A percentile compares a stretch with the other conserved stretches of the same genome.
Conservation (phyloP, 2,888 invertebrate species). For the Drosophila rellima region DNA sequence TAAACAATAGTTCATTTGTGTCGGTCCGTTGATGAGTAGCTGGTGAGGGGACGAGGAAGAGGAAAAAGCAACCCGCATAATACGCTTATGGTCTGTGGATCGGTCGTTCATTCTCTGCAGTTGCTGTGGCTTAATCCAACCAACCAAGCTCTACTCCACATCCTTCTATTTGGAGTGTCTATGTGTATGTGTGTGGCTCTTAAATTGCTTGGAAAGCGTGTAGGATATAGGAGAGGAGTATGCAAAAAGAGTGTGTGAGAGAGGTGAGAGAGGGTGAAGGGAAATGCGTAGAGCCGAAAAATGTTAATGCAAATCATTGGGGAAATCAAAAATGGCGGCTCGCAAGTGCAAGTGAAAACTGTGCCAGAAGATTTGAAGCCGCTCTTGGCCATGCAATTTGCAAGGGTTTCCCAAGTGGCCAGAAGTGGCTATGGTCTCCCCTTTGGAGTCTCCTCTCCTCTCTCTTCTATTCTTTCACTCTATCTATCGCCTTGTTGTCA, state of each 20-base stretch:
- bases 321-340: conserved; percentile 76
- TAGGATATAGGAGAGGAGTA: background rate
- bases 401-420: conserved; percentile 81
- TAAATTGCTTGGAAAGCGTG: conserved; percentile 65
- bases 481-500: conserved; percentile 56
- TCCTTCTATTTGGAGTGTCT: background rate
- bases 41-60: background rate
- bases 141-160: conserved; percentile 15
- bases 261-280: background rate
- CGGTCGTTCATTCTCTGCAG: conserved; percentile 56
- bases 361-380: conserved; percentile 69
- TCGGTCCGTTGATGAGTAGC: conserved; percentile 5
- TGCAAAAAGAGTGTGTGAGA: background rate
- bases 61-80: conserved; percentile 71
- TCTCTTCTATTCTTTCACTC: background rate
- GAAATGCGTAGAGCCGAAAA: conserved; percentile 64
- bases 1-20: conserved; percentile 82
- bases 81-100: conserved; percentile 67
- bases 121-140: conserved; percentile 34
- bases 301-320: conserved; percentile 80
- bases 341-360: conserved; percentile 76
- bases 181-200: conserved; percentile 48
- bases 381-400: conserved; percentile 75
- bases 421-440: conserved; percentile 29
- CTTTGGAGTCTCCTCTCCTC: background rate